Evolutionary conservation across 2,113 vertebrate genomes (phyloP).

Genomic region (Poeciliopsis retropinna): DNA sequence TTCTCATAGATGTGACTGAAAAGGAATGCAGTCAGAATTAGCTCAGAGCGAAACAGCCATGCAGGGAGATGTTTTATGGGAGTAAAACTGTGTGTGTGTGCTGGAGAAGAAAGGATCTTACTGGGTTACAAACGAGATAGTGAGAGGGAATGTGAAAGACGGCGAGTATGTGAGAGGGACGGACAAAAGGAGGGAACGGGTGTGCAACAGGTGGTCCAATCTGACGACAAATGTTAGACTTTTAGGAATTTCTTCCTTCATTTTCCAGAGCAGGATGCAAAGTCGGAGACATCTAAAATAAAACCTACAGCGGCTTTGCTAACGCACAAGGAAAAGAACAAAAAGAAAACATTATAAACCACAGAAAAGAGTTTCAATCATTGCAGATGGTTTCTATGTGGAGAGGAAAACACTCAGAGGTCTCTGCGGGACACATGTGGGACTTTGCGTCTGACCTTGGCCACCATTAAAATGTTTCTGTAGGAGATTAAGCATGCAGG

Average conservation of each 20-base stretch:
- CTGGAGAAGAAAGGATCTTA: constrained; percentile 33
- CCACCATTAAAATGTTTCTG: background rate
- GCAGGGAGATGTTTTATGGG: constrained; percentile 50
- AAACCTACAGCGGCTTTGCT: constrained; percentile 23
- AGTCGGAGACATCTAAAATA: constrained; percentile 22
- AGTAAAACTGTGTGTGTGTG: constrained; percentile 29
- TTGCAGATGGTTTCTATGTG: background rate
- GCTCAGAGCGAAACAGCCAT: constrained; percentile 41
- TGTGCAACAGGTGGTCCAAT: constrained; percentile 76
- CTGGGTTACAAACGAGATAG: constrained; percentile 57
- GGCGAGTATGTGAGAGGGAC: constrained; percentile 29
- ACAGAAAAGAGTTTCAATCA: background rate
- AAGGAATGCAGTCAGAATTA: constrained; percentile 70
- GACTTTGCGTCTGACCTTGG: constrained; percentile 3
- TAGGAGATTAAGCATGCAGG: constrained; percentile 10
- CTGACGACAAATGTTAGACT: constrained; percentile 51
- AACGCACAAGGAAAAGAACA: background rate
- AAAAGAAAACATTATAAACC: background rate
- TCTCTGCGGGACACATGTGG: constrained; percentile 12
- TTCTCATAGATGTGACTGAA: constrained; percentile 73
- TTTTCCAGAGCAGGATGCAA: constrained; percentile 26
- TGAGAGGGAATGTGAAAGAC: constrained; percentile 46
- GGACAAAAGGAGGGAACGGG: constrained; percentile 13
- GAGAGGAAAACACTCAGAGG: constrained; percentile 12
- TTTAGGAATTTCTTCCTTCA: constrained; percentile 54